A percentile compares a stretch with the other conserved stretches of the same genome.
Evolutionary conservation across 2,888 invertebrate genomes (phyloP).

Genomic region (Hypsopygia costalis): DNA sequence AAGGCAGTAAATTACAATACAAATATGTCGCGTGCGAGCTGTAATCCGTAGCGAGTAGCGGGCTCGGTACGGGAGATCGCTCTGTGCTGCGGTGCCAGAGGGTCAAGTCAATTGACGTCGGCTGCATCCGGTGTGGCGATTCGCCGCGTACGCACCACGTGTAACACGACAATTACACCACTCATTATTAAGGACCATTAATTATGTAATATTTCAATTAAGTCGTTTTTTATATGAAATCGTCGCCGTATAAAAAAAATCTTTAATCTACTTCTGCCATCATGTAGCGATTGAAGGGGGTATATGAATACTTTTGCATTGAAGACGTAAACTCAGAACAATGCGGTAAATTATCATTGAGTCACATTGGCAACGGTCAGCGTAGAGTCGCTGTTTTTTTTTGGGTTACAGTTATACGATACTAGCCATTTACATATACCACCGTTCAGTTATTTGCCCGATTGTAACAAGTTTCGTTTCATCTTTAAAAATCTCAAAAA

Average conservation of each 20-base stretch:
- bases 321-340: no score
- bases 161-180: constrained; percentile 18
- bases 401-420: no score
- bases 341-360: no score
- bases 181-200: neutral
- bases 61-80: constrained; percentile 39
- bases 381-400: no score
- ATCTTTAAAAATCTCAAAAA: no score
- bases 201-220: neutral
- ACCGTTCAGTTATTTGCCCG: no score
- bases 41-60: constrained; percentile 33
- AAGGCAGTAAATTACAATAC: constrained; percentile 15
- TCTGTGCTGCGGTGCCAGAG: constrained; percentile 42
- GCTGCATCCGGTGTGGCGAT: constrained; percentile 60
- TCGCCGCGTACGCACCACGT: constrained; percentile 50
- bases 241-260: constrained; percentile 2
- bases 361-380: no score
- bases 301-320: no score
- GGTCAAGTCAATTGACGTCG: constrained; percentile 77
- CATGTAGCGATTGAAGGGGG: no score
- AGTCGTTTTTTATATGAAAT: constrained; percentile 3
- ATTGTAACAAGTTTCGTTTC: no score
- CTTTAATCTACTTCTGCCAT: no score
- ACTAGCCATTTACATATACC: no score
- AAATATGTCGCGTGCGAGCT: constrained; percentile 40